A percentile compares a stretch with the other conserved stretches of the same genome.
These are phyloP conservation scores for Metopia argyrocephala DNA, from an alignment of 2,888 invertebrate species.

Conservation along the genomic window DNA sequence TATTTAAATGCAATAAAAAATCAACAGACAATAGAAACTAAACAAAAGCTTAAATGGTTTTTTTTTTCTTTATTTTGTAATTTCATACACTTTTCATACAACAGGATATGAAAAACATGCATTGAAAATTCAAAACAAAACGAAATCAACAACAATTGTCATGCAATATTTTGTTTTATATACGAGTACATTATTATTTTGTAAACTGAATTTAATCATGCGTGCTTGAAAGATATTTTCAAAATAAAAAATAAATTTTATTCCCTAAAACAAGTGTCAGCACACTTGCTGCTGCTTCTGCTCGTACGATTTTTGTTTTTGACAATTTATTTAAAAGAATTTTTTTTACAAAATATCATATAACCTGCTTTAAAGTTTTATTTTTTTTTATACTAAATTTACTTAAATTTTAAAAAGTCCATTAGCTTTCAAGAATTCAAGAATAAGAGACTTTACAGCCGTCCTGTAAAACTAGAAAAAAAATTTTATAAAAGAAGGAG, in stretches of 20 bases:
- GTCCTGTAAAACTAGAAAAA: no score
- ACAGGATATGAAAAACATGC: slow-evolving; percentile 58
- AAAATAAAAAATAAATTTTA: no score
- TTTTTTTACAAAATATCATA: no score
- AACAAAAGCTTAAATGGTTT: slow-evolving; percentile 39
- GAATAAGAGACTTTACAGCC: no score
- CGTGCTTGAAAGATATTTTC: slow-evolving; percentile 57
- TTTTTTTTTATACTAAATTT: no score
- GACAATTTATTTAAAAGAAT: no score
- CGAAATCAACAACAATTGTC: background rate
- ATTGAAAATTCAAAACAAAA: slow-evolving; percentile 14
- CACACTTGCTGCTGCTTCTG: slow-evolving; percentile 40
- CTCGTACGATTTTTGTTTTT: no score
- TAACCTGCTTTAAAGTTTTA: no score
- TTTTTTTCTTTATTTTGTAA: slow-evolving; percentile 44
- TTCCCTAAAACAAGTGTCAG: background rate
- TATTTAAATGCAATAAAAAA: background rate
- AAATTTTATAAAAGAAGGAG: no score
- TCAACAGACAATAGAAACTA: slow-evolving; percentile 55
- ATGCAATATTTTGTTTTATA: background rate
- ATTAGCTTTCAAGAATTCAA: no score
- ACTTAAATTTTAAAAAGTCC: no score
- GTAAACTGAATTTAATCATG: slow-evolving; percentile 52
- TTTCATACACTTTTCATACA: slow-evolving; percentile 33
- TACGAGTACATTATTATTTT: slow-evolving; percentile 10